These are phyloP conservation scores for Toxotes jaculatrix DNA, from an alignment of 2,113 vertebrate species.

Conservation along the genomic window DNA sequence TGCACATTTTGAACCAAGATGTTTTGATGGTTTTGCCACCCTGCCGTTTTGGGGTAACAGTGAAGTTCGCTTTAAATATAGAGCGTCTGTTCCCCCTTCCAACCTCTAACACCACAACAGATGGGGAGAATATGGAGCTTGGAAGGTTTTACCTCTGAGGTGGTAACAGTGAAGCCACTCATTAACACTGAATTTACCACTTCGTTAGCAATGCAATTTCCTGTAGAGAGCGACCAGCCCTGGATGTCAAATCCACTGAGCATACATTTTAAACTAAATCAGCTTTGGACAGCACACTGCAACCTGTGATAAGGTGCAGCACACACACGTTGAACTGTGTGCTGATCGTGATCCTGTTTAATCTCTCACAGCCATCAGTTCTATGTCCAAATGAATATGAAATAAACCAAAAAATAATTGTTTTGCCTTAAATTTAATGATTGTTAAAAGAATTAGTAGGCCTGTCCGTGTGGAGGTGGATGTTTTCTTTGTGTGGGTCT, in stretches of 20 bases:
- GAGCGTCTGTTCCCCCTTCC: slow-evolving; percentile 93
- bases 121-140: slow-evolving; percentile 93
- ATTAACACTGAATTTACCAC: slow-evolving; percentile 99
- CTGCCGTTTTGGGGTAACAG: slow-evolving; percentile 88
- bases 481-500: slow-evolving; percentile 66
- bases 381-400: background rate
- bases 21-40: slow-evolving; percentile 88
- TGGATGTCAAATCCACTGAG: slow-evolving; percentile 89
- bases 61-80: slow-evolving; percentile 90
- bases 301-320: slow-evolving; percentile 19
- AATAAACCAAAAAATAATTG: background rate
- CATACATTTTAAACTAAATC: slow-evolving; percentile 81
- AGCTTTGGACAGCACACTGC: slow-evolving; percentile 64
- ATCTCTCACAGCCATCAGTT: background rate
- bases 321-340: slow-evolving; percentile 24
- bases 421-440: background rate
- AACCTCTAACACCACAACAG: slow-evolving; percentile 97
- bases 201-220: slow-evolving; percentile 98
- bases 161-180: slow-evolving; percentile 99
- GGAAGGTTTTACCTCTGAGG: slow-evolving; percentile 97
- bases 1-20: slow-evolving; percentile 84
- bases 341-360: background rate
- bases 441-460: slow-evolving; percentile 4
- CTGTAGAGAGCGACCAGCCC: slow-evolving; percentile 94
- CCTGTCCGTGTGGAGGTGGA: slow-evolving; percentile 27